Evolutionary conservation across 2,797 vertebrate genomes (phyloP).

Genomic region (Hipposideros larvatus): DNA sequence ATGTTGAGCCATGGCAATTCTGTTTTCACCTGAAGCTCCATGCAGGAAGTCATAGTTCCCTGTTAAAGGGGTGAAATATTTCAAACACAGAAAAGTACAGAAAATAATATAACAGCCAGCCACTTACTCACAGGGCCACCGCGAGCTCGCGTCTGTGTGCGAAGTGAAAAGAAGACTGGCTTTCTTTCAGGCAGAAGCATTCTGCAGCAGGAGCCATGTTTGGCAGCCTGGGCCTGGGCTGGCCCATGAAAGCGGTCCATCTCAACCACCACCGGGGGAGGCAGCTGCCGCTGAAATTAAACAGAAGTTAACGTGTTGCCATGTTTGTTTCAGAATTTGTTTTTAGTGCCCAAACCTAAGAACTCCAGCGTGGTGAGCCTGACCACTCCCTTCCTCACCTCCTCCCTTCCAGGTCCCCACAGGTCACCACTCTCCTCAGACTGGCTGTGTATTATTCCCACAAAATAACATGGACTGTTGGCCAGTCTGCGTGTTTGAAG

Average conservation of each 20-base stretch:
- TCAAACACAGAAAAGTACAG: slow-evolving; percentile 9
- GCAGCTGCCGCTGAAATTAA: fast-evolving
- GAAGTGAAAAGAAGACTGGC: background rate
- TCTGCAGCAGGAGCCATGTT: fast-evolving
- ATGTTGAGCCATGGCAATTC: background rate
- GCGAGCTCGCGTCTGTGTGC: fast-evolving
- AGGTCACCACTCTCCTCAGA: background rate
- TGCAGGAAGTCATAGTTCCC: background rate
- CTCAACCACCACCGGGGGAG: fast-evolving
- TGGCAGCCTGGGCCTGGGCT: fast-evolving
- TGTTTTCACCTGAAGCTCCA: background rate
- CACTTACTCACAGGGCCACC: background rate
- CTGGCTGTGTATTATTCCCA: background rate
- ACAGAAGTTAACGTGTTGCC: background rate
- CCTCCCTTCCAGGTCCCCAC: background rate
- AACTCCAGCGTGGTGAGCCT: background rate
- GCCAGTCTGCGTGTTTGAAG: background rate
- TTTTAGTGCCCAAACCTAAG: background rate
- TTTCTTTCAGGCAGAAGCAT: background rate
- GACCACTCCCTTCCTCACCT: background rate
- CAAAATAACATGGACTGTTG: background rate
- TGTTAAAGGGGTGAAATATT: slow-evolving; percentile 36
- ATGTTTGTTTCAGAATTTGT: background rate
- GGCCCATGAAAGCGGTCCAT: fast-evolving
- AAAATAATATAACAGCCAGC: background rate